Conservation (phyloP, 2,113 vertebrate genomes). For the Halcyon senegalensis region DNA sequence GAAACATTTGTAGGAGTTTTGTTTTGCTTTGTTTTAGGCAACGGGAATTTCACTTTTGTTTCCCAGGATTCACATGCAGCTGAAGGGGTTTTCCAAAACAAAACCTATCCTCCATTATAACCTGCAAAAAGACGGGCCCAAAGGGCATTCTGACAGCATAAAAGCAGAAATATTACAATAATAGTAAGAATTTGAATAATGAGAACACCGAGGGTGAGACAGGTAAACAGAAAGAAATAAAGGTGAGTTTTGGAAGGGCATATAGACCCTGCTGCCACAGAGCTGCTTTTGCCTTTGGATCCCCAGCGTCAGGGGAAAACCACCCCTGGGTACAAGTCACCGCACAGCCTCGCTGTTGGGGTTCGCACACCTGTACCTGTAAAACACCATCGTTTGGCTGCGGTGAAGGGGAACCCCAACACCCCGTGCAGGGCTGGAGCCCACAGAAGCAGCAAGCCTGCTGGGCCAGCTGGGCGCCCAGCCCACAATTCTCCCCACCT, state of each 20-base stretch:
- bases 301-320: rapidly evolving
- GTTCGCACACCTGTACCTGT: neutral
- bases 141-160: neutral
- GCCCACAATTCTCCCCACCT: neutral
- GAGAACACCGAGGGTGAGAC: neutral
- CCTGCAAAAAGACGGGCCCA: neutral
- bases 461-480: neutral
- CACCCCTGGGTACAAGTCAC: neutral
- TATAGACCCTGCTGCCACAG: neutral
- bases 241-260: neutral
- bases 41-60: neutral
- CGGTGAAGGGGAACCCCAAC: neutral
- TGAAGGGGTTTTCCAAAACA: constrained; percentile 4
- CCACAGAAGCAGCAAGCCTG: neutral
- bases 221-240: neutral
- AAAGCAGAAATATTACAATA: neutral
- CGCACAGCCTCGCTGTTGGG: neutral
- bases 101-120: neutral
- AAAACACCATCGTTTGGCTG: neutral
- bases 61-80: neutral
- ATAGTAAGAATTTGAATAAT: neutral
- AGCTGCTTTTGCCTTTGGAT: neutral
- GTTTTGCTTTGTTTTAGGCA: neutral
- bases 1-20: neutral
- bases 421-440: neutral